phyloP scores from a whole-genome alignment of 2,113 vertebrate genomes.

The Riparia riparia region DNA sequence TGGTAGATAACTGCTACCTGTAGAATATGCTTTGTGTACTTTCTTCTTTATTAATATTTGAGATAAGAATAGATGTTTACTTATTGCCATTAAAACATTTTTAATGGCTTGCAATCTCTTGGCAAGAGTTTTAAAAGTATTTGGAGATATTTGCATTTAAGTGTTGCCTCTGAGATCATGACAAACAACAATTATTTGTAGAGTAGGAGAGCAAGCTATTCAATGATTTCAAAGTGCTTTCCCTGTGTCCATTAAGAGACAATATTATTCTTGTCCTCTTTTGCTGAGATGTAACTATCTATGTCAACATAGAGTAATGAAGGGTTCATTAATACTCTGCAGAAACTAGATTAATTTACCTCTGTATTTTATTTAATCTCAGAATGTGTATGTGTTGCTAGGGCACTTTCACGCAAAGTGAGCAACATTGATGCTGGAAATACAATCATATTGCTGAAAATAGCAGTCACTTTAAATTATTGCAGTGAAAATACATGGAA shows the following conservation, averaged over 20 bases:
- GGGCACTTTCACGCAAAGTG: neutral
- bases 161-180: neutral
- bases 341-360: neutral
- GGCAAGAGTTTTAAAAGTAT: neutral
- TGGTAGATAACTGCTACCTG: neutral
- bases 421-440: neutral
- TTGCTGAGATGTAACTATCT: neutral
- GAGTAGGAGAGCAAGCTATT: neutral
- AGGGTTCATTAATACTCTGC: neutral
- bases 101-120: neutral
- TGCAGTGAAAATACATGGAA: neutral
- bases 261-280: neutral
- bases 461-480: neutral
- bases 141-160: neutral
- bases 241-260: neutral
- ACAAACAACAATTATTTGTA: neutral
- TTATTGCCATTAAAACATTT: neutral
- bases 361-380: conserved; percentile 6
- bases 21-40: neutral
- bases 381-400: neutral
- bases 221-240: neutral
- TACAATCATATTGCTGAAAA: neutral
- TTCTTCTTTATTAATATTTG: neutral
- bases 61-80: neutral
- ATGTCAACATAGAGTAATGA: neutral